These are phyloP conservation scores for Melitaea cinxia DNA, from an alignment of 1,140 invertebrate genomes.

Conservation along the genomic window DNA sequence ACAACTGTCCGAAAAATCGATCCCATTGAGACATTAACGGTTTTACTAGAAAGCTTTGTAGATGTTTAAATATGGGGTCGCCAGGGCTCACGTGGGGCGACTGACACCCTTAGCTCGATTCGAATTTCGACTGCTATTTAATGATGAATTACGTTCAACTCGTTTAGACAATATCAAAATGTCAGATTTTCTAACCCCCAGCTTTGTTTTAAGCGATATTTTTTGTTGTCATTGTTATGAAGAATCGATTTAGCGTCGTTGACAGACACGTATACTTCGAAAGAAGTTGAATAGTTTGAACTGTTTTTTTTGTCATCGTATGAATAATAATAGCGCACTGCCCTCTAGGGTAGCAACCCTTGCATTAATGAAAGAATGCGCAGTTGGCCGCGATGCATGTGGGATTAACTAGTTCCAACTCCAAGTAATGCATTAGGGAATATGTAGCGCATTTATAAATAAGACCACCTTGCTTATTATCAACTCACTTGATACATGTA, in stretches of 20 bases:
- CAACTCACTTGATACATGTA: constrained; percentile 4
- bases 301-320: constrained; percentile 53
- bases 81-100: constrained; percentile 53
- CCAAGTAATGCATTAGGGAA: constrained; percentile 53
- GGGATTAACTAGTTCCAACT: constrained; percentile 64
- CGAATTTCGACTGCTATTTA: constrained; percentile 44
- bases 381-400: constrained; percentile 66
- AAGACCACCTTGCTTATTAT: constrained; percentile 41
- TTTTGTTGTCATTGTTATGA: constrained; percentile 29
- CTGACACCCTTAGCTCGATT: constrained; percentile 66
- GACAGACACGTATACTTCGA: constrained; percentile 63
- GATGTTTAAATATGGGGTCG: constrained; percentile 72
- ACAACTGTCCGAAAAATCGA: constrained; percentile 74
- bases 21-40: constrained; percentile 70
- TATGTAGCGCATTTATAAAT: constrained; percentile 37
- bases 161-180: constrained; percentile 21
- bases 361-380: constrained; percentile 70
- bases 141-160: constrained; percentile 5
- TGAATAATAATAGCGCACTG: constrained; percentile 76
- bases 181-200: constrained; percentile 49
- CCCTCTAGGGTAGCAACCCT: constrained; percentile 73
- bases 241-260: constrained; percentile 55
- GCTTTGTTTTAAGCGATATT: constrained; percentile 71
- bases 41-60: constrained; percentile 70
- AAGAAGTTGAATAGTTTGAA: constrained; percentile 49